Percentiles rank a stretch among this genome's conserved stretches.
phyloP scores from a whole-genome alignment of 92 coral and sea anemone species.

The Palythoa grandiflora region DNA sequence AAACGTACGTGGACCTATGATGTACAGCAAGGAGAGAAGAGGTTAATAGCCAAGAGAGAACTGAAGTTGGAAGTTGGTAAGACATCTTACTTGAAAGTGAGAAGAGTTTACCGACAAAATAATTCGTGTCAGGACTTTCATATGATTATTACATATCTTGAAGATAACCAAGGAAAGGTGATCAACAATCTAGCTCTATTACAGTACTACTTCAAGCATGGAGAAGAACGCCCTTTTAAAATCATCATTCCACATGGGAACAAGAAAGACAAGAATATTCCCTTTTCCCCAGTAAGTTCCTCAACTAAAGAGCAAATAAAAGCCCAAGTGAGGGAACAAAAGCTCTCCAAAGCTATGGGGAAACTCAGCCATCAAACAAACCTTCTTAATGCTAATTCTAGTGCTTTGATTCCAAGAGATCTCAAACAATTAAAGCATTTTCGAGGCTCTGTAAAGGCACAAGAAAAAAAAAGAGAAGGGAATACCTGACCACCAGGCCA shows the following conservation, averaged over 20 bases:
- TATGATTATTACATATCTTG: constrained; percentile 49
- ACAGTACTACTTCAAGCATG: constrained; percentile 49
- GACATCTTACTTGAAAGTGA: constrained; percentile 45
- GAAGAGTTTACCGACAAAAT: constrained; percentile 58
- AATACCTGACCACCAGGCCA: constrained; percentile 50
- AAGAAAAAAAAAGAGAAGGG: constrained; percentile 60
- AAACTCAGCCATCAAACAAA: constrained; percentile 50
- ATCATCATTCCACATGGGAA: constrained; percentile 53
- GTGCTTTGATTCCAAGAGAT: constrained; percentile 59
- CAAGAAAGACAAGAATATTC: constrained; percentile 57
- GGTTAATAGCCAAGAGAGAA: not conserved
- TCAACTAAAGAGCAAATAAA: constrained; percentile 52
- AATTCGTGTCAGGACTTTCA: constrained; percentile 59
- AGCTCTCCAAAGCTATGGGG: constrained; percentile 61
- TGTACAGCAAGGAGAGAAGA: constrained; percentile 29
- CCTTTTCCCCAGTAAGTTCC: constrained; percentile 55
- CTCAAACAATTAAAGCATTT: constrained; percentile 54
- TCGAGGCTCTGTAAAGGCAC: constrained; percentile 44
- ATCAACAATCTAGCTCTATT: constrained; percentile 40
- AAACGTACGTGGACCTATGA: constrained; percentile 63
- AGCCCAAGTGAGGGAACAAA: constrained; percentile 43
- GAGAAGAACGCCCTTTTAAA: constrained; percentile 57
- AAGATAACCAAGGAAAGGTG: constrained; percentile 5
- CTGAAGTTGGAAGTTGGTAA: too few species aligned
- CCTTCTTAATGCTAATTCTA: constrained; percentile 54